Evolutionary conservation across 1,140 invertebrate genomes (phyloP).

Genomic region (Homalodisca vitripennis): DNA sequence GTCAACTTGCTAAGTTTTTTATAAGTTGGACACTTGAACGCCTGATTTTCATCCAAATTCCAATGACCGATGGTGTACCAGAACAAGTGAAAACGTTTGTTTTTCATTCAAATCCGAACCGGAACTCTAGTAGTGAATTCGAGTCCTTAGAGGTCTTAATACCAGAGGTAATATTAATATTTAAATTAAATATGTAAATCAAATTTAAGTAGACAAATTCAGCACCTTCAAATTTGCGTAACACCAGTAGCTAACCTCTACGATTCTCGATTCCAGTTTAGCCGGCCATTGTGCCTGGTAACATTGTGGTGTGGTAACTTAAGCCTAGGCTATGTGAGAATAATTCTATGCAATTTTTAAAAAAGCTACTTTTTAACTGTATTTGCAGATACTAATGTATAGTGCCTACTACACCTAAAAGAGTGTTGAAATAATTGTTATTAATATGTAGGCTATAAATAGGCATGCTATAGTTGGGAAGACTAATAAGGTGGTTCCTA

Average conservation of each 20-base stretch:
- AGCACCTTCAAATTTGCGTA: constrained; percentile 27
- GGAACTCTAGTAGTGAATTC: constrained; percentile 55
- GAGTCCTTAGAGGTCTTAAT: constrained; percentile 75
- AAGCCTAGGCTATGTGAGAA: background rate
- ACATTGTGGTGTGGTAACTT: constrained; percentile 38
- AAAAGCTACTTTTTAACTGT: background rate
- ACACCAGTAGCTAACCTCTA: constrained; percentile 9
- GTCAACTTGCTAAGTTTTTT: too few species aligned
- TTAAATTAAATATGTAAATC: constrained; percentile 18
- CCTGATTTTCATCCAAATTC: too few species aligned
- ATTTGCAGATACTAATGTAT: background rate
- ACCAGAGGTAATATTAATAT: constrained; percentile 59
- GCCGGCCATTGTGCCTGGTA: background rate
- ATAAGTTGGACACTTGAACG: too few species aligned
- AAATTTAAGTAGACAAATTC: constrained; percentile 22
- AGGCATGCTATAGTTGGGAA: too few species aligned
- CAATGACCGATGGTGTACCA: constrained; percentile 69
- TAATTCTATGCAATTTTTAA: constrained; percentile 19
- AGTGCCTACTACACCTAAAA: background rate
- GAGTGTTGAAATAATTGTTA: background rate
- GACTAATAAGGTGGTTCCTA: too few species aligned
- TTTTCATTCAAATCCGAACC: constrained; percentile 63
- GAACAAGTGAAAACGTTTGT: constrained; percentile 79
- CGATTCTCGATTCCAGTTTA: too few species aligned
- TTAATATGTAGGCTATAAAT: too few species aligned